phyloP scores from a whole-genome alignment of 2,113 vertebrate genomes.

The Mastomys coucha region DNA sequence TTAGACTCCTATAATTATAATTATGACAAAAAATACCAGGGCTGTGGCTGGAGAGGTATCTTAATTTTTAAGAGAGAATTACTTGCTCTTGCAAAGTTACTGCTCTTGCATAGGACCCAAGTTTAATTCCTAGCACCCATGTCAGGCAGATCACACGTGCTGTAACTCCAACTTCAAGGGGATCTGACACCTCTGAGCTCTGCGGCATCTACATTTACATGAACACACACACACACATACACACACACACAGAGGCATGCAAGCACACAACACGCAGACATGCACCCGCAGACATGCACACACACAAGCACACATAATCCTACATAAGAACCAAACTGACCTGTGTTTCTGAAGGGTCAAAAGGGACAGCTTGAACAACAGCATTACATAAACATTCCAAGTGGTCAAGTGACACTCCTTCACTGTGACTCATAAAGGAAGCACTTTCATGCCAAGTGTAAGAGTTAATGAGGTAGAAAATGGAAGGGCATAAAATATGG shows the following conservation, averaged over 20 bases:
- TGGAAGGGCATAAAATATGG: constrained; percentile 65
- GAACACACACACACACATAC: neutral
- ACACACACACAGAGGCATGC: neutral
- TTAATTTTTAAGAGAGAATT: neutral
- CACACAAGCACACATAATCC: neutral
- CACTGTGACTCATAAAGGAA: constrained; percentile 36
- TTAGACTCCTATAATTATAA: neutral
- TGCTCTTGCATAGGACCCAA: neutral
- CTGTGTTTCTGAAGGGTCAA: neutral
- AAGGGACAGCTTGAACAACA: neutral
- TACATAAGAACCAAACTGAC: neutral
- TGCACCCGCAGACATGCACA: neutral
- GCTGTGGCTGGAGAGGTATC: neutral
- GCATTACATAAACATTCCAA: neutral
- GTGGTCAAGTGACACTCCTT: neutral
- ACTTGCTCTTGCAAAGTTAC: neutral
- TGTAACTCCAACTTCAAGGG: neutral
- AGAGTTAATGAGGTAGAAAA: constrained; percentile 73
- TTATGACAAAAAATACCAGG: neutral
- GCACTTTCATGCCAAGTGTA: constrained; percentile 56
- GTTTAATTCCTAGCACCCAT: neutral
- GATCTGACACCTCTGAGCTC: too few species aligned
- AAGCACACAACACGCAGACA: neutral
- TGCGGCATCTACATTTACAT: neutral
- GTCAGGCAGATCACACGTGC: too few species aligned